Percentiles rank a stretch among this genome's conserved stretches.
These are phyloP conservation scores for Drymodes brunneopygia DNA, from an alignment of 2,113 vertebrate species.

Conservation along the genomic window DNA sequence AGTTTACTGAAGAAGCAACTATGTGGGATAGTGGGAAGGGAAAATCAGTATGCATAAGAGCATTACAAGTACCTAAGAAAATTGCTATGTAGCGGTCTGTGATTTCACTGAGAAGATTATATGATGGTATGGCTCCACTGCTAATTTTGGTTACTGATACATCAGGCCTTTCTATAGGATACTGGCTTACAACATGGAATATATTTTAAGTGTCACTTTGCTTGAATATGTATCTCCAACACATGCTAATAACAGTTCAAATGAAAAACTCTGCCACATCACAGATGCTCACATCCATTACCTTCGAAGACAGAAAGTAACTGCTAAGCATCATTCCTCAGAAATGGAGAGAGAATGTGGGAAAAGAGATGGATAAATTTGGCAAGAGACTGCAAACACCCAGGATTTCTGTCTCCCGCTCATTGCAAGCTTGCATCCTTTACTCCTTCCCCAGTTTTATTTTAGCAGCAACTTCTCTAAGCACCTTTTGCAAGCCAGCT, in stretches of 20 bases:
- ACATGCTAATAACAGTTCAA: slow-evolving; percentile 43
- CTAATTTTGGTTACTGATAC: slow-evolving; percentile 32
- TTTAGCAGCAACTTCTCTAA: slow-evolving; percentile 11
- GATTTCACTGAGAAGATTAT: background rate
- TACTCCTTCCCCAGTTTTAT: slow-evolving; percentile 9
- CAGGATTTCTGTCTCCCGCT: slow-evolving; percentile 20
- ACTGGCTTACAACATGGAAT: background rate
- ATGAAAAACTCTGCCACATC: background rate
- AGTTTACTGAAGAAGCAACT: background rate
- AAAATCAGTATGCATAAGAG: background rate
- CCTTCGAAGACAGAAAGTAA: slow-evolving; percentile 17
- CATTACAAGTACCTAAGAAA: background rate
- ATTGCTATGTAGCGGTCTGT: background rate
- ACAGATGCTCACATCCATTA: slow-evolving; percentile 47
- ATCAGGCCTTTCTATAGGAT: background rate
- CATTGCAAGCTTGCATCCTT: background rate
- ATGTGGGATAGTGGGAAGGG: background rate
- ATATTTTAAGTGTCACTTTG: background rate
- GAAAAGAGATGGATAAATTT: slow-evolving; percentile 40
- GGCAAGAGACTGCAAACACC: background rate
- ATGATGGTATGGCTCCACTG: background rate
- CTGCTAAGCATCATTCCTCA: background rate
- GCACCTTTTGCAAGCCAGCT: background rate
- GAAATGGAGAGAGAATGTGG: slow-evolving; percentile 18
- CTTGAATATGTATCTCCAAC: background rate